Base-by-base conservation (phyloP, 2,113 vertebrate genomes). In the Cynoglossus semilaevis region DNA sequence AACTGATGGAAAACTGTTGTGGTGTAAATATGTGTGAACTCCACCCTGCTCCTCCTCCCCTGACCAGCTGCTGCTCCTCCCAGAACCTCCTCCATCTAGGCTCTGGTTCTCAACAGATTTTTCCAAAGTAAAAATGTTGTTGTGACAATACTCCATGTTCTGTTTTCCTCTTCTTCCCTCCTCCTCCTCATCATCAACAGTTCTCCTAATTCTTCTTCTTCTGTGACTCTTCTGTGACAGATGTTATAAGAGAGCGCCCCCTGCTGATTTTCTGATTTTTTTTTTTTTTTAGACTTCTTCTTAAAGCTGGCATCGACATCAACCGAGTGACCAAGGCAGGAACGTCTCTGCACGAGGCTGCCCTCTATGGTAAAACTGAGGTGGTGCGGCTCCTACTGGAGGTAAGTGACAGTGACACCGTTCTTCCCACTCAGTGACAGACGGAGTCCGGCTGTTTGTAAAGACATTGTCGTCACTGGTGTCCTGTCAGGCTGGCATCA, bases 241-340 rank as follows among this genome's bases (percentile, higher is more conserved):
- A 29, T 2, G 22, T 29, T 29, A 6, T 29, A 4, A 6, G 22
- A 4, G 22, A 29, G 22, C 22, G 22, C 58, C 12, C 15, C 45
- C 55, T 40, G 41, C 8, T 1, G 55, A 41, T 41, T 52, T 36
- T 69, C 8, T 62, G 44, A 73, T 51, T 65, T 12, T 78, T 47
- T 91, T 73, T 88, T 90, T 92, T 63, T 85, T 92, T 17, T 76
- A 98, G 96, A 86, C 88, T 98, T 83, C 90, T 98, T 67, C 87
- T 98, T 61, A 93, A 93, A 85, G 93, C 96, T 0, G 95, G 96
- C 8, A 96, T 98, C 0, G 94, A 98, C 89, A 94, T 96, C 87
- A 98, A 98, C 91, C 92, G 90, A 62, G 85, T 93, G 80, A 96
- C 94, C 0, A 98, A 97, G 82, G 92, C 94, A 0, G 96, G 96